A percentile compares a stretch with the other conserved stretches of the same genome.
Evolutionary conservation across 2,113 vertebrate species (phyloP).

Genomic region (Delphinus delphis): DNA sequence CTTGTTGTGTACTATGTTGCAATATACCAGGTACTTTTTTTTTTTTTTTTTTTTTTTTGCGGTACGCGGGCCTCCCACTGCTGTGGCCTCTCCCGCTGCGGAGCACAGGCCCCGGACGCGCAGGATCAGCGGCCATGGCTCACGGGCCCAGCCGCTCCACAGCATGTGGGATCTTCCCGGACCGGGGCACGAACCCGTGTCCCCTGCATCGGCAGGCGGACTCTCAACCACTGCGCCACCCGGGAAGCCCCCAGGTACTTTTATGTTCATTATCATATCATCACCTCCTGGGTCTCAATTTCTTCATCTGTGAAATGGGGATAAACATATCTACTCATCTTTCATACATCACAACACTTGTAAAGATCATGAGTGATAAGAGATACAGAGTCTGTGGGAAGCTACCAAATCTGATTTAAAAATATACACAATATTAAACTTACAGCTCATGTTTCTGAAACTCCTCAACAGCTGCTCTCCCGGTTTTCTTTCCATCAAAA

Average conservation of each 20-base stretch:
- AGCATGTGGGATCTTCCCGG: too few relatives aligned
- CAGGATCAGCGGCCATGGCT: too few relatives aligned
- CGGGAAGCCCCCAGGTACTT: neutral
- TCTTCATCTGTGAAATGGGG: neutral
- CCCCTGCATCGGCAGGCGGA: too few relatives aligned
- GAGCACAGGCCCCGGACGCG: too few relatives aligned
- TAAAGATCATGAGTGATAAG: neutral
- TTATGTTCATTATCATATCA: neutral
- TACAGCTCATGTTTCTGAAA: neutral
- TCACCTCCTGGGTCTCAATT: neutral
- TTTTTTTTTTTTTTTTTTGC: too few relatives aligned
- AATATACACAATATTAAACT: neutral
- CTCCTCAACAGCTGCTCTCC: neutral
- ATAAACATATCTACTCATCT: neutral
- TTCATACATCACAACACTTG: neutral
- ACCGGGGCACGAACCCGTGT: too few relatives aligned
- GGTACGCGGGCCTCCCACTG: too few relatives aligned
- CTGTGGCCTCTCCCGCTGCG: too few relatives aligned
- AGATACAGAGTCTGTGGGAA: neutral
- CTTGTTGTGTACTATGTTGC: neutral
- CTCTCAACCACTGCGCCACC: too few relatives aligned
- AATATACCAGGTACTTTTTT: neutral
- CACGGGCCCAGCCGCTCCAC: too few relatives aligned
- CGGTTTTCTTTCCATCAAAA: neutral
- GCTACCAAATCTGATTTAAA: neutral